Evolutionary conservation across 2,113 vertebrate species (phyloP).

Genomic region (Platichthys flesus): DNA sequence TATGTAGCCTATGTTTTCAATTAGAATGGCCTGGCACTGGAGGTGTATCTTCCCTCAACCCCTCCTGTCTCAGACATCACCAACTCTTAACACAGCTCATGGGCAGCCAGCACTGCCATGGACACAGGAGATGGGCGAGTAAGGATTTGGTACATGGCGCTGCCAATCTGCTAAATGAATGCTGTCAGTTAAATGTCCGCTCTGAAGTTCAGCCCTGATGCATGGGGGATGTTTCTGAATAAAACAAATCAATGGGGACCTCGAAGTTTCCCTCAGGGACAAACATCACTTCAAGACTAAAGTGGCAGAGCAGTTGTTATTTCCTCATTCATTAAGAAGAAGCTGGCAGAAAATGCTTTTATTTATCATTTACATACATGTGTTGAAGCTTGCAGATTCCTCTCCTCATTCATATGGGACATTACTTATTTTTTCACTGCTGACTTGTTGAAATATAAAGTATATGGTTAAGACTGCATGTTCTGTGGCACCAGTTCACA

Average conservation of each 20-base stretch:
- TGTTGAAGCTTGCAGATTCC: not conserved
- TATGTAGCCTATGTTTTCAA: slow-evolving; percentile 25
- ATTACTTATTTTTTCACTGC: not conserved
- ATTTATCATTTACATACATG: not conserved
- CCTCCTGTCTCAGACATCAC: slow-evolving; percentile 51
- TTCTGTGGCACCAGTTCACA: not conserved
- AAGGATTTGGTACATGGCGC: not conserved
- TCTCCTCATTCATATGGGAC: not conserved
- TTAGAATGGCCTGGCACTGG: slow-evolving; percentile 32
- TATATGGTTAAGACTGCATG: not conserved
- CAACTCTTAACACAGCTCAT: slow-evolving; percentile 27
- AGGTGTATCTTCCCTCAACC: slow-evolving; percentile 40
- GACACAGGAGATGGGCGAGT: too few relatives aligned
- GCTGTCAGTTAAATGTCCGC: slow-evolving; percentile 47
- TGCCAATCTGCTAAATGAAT: slow-evolving; percentile 30
- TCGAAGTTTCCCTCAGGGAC: slow-evolving; percentile 7
- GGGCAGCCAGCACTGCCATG: slow-evolving; percentile 5
- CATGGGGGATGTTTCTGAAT: slow-evolving; percentile 10
- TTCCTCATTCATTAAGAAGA: not conserved
- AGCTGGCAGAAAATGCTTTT: not conserved
- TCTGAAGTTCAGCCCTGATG: slow-evolving; percentile 35
- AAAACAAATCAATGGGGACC: not conserved
- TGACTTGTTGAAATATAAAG: not conserved
- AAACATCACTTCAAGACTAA: not conserved
- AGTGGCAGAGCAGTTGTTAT: not conserved